Evolutionary conservation across 2,888 invertebrate species (phyloP).

Genomic region (Odontocolon sp.): DNA sequence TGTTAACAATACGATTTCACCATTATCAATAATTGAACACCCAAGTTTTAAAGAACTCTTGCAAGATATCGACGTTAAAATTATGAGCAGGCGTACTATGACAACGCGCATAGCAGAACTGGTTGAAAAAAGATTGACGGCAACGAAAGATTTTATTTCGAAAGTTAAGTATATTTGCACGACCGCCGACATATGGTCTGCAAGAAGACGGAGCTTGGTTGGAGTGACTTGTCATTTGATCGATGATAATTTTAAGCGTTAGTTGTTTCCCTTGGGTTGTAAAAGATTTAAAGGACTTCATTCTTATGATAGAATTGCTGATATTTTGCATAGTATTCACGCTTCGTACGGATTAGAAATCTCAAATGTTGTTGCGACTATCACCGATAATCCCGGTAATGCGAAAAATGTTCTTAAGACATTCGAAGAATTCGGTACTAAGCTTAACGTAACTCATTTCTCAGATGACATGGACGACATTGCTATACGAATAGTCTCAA

Average conservation of each 20-base stretch:
- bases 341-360: background rate
- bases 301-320: background rate
- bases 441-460: background rate
- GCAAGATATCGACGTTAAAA: background rate
- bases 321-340: conserved; percentile 20
- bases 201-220: background rate
- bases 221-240: too few relatives aligned
- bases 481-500: background rate
- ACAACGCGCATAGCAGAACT: background rate
- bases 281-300: background rate
- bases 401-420: conserved; percentile 30
- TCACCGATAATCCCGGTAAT: conserved; percentile 41
- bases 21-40: too few relatives aligned
- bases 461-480: conserved; percentile 1
- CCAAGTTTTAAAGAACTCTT: background rate
- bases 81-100: background rate
- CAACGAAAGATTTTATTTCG: background rate
- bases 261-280: background rate
- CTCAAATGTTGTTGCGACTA: conserved; percentile 28
- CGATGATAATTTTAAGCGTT: background rate
- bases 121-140: background rate
- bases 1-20: background rate
- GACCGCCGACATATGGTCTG: too few relatives aligned
- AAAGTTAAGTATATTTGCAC: too few relatives aligned
- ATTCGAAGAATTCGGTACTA: conserved; percentile 14